phyloP scores from a whole-genome alignment of 2,888 invertebrate species.

The Syrista parreyssii region DNA sequence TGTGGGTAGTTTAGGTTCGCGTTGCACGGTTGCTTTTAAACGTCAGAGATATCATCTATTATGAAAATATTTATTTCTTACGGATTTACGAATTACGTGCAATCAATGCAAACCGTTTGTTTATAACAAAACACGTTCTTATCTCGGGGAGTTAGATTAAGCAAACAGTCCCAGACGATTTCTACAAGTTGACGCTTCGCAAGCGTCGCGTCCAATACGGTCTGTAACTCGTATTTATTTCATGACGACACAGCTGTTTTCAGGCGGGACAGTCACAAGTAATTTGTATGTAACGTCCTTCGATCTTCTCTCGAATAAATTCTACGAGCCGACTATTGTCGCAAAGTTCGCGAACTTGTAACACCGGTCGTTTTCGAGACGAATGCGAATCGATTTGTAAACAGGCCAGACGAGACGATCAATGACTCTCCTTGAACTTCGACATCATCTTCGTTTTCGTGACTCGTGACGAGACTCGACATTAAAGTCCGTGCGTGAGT shows the following conservation, averaged over 20 bases:
- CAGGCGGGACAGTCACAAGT: neutral
- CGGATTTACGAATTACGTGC: neutral
- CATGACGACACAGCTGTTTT: too few species aligned
- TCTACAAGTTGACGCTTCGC: too few species aligned
- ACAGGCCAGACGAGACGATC: constrained; percentile 25
- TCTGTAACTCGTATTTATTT: too few species aligned
- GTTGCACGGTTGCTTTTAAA: neutral
- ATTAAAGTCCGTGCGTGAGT: neutral
- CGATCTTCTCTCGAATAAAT: neutral
- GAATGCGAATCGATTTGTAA: constrained; percentile 22
- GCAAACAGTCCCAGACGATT: too few species aligned
- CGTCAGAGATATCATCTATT: neutral
- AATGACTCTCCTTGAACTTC: constrained; percentile 31
- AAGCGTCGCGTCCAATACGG: too few species aligned
- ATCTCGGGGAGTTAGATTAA: too few species aligned
- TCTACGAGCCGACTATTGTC: neutral
- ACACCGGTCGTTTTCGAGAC: neutral
- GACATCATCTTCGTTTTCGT: constrained; percentile 1
- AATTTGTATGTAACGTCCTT: neutral
- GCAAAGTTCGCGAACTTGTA: neutral
- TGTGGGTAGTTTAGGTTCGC: neutral
- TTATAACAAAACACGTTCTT: too few species aligned
- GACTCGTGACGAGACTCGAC: neutral
- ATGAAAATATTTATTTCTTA: neutral
- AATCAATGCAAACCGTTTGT: neutral